These are phyloP conservation scores for Diarsia mendica DNA, from an alignment of 2,888 invertebrate genomes.

Conservation along the genomic window DNA sequence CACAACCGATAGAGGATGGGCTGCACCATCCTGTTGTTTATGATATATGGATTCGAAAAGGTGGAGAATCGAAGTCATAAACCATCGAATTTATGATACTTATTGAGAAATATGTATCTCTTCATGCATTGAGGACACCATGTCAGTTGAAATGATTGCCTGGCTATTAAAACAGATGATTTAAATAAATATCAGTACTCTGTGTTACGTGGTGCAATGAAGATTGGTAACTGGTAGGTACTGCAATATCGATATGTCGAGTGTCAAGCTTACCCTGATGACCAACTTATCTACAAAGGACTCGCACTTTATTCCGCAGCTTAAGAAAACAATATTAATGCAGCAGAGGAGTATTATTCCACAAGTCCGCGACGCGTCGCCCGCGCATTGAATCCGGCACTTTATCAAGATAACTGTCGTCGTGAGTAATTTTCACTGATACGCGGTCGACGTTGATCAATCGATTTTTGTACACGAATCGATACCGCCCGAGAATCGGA, in stretches of 20 bases:
- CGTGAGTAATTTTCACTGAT: conserved; percentile 83
- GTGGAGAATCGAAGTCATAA: background rate
- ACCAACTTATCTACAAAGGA: conserved; percentile 40
- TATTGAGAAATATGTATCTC: background rate
- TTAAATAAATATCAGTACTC: background rate
- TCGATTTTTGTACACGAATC: conserved; percentile 79
- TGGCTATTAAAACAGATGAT: conserved; percentile 13
- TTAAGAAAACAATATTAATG: conserved; percentile 60
- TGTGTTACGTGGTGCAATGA: background rate
- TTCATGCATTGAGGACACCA: background rate
- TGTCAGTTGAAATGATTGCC: background rate
- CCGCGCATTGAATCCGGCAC: conserved; percentile 69
- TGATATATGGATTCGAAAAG: background rate
- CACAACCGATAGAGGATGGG: conserved; percentile 1
- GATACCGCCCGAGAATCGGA: conserved; percentile 68
- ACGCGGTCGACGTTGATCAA: conserved; percentile 83
- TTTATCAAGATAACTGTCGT: conserved; percentile 85
- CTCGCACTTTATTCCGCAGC: conserved; percentile 36
- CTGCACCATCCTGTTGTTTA: background rate
- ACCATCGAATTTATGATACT: background rate
- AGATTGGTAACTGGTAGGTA: background rate
- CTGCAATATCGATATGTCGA: conserved; percentile 17
- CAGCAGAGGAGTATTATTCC: conserved; percentile 52
- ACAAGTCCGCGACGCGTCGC: conserved; percentile 43
- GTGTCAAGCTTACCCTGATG: conserved; percentile 15